Percentiles rank a stretch among this genome's conserved stretches.
Conservation (phyloP, 2,888 invertebrate species). For the Cremastinae sp. region DNA sequence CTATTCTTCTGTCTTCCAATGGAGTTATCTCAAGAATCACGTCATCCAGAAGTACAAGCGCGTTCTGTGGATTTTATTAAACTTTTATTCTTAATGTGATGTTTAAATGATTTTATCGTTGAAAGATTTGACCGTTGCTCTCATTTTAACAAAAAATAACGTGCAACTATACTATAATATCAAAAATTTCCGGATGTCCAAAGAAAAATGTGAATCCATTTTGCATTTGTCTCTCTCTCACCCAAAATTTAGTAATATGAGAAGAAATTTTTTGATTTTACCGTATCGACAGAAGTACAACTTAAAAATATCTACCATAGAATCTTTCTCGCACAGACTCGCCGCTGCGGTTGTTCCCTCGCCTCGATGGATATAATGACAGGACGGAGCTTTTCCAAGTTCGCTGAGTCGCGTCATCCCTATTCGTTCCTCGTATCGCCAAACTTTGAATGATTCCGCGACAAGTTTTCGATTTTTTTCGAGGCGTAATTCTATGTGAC, state of each 20-base stretch:
- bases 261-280: too few species aligned
- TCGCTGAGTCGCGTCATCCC: constrained; percentile 67
- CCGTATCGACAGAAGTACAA: neutral
- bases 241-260: too few species aligned
- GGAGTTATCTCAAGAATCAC: constrained; percentile 87
- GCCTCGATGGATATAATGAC: constrained; percentile 85
- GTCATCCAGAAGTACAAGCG: constrained; percentile 85
- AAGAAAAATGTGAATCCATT: too few species aligned
- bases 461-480: constrained; percentile 84
- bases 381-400: constrained; percentile 79
- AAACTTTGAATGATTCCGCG: constrained; percentile 84
- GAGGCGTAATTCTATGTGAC: constrained; percentile 83
- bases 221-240: too few species aligned
- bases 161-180: too few species aligned
- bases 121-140: neutral
- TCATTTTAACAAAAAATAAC: neutral
- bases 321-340: constrained; percentile 84
- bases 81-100: too few species aligned
- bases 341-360: constrained; percentile 84
- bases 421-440: constrained; percentile 80
- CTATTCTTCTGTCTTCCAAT: constrained; percentile 73
- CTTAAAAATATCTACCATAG: constrained; percentile 82
- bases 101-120: too few species aligned
- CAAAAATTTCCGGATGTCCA: too few species aligned
- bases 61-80: constrained; percentile 81